These are phyloP conservation scores for Aspidiotus destructor DNA, from an alignment of 2,888 invertebrate species.

Conservation along the genomic window DNA sequence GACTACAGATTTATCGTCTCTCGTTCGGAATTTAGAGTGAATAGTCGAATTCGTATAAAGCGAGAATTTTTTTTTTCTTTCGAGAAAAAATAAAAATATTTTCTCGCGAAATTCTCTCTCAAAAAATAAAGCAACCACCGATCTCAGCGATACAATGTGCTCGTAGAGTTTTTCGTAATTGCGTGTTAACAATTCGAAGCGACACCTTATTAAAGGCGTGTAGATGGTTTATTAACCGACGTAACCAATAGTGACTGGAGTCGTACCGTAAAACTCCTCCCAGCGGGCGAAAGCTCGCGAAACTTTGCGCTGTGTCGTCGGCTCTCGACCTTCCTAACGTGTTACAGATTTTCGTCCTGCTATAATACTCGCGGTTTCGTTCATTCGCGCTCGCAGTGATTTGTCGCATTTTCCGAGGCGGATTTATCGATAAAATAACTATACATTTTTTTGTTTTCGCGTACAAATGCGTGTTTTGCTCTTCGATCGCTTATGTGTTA, in stretches of 20 bases:
- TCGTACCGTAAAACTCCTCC: constrained; percentile 17
- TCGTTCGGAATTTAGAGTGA: too few relatives aligned
- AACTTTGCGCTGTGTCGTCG: constrained; percentile 13
- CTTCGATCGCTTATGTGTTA: neutral
- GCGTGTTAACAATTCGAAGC: constrained; percentile 28
- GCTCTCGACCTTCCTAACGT: constrained; percentile 5
- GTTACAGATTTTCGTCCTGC: too few relatives aligned
- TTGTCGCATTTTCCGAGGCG: too few relatives aligned
- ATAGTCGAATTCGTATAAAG: too few relatives aligned
- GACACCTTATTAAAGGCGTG: constrained; percentile 30
- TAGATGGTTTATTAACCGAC: constrained; percentile 22
- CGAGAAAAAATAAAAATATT: too few relatives aligned
- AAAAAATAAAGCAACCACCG: too few relatives aligned
- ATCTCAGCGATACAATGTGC: neutral
- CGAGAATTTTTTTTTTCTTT: too few relatives aligned
- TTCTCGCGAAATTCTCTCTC: too few relatives aligned
- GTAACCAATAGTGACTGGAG: constrained; percentile 3
- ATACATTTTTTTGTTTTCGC: neutral
- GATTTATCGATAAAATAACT: too few relatives aligned
- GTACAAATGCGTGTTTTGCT: neutral
- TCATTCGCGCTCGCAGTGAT: neutral
- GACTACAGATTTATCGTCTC: too few relatives aligned
- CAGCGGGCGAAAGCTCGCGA: constrained; percentile 10
- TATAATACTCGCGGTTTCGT: neutral
- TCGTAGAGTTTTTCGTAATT: constrained; percentile 9